Conservation (phyloP, 2,113 vertebrate species). For the Lophotis ruficrista region DNA sequence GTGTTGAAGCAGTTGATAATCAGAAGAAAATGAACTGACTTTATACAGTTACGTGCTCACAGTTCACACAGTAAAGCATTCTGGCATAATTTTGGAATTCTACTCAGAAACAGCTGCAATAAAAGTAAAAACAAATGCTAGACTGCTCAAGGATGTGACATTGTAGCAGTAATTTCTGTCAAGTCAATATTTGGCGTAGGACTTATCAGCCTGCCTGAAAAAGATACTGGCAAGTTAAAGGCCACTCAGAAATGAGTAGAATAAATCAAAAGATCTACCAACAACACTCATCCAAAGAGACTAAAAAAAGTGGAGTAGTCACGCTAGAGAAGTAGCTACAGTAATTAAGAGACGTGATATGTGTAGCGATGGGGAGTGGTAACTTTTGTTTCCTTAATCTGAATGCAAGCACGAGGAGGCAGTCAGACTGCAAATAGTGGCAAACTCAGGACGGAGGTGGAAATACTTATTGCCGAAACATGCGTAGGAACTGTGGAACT, state of each 20-base stretch:
- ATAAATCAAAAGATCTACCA: background rate
- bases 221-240: background rate
- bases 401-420: background rate
- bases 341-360: background rate
- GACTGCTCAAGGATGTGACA: background rate
- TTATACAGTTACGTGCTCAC: rapidly evolving
- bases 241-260: background rate
- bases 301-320: background rate
- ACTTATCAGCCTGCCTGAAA: background rate
- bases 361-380: no score
- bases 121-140: background rate
- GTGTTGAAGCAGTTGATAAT: rapidly evolving
- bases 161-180: background rate
- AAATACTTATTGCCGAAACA: background rate
- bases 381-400: background rate
- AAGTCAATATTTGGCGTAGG: background rate
- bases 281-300: background rate
- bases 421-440: background rate
- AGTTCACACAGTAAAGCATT: background rate
- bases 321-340: background rate
- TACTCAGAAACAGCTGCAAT: background rate
- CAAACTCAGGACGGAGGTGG: background rate
- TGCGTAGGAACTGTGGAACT: background rate
- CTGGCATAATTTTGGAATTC: background rate
- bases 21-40: background rate